Evolutionary conservation across 2,888 invertebrate genomes (phyloP), one percentile per base, ranked within the genome.

Genomic region (Eupithecia dodoneata): DNA sequence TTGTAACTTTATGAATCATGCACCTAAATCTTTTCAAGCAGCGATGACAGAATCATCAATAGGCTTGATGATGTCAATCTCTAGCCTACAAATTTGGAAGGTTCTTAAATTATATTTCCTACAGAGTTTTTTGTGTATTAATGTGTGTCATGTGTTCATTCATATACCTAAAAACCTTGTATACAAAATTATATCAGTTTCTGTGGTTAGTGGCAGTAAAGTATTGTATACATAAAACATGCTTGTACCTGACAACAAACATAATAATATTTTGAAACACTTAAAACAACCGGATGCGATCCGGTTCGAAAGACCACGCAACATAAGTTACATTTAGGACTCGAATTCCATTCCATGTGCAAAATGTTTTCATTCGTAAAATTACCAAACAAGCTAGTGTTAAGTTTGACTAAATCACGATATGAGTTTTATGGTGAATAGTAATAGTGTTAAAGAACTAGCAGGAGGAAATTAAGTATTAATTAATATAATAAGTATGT

Each of bases 1-100:
- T 78, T 66, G 75, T 74, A 79, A 9, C 7, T 52, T 49, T 70
- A 15, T 85, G 83, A 86, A 84, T 85, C 82, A 85, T 80, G 77
- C 74, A 69, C 65, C 67, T 76, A 45, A 71, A 13, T 72, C 63
- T 71, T 67, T 66, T 71, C 18, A 72, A 30, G n/a, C 63, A 45
- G 63, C 69, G 30, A 41, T 41, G 55, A 15, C 44, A 67, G 52
- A 66, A n/a, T 72, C 10, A 30, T 42, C 49, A 59, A 76, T 76
- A 67, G 44, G 49, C 10, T 55, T 49, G 67, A 69, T 77, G 71
- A 63, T 69, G 74, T 74, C 77, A 74, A 18, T n/a, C 65, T 42
- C n/a, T 71, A 49, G 13, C 30, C n/a, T 42, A 42, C 7, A 74
- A 69, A 65, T 69, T 74, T 63, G 55, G 47, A 52, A 15, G 44